Conservation (phyloP, 1,140 invertebrate genomes). For the Amphibalanus amphitrite region DNA sequence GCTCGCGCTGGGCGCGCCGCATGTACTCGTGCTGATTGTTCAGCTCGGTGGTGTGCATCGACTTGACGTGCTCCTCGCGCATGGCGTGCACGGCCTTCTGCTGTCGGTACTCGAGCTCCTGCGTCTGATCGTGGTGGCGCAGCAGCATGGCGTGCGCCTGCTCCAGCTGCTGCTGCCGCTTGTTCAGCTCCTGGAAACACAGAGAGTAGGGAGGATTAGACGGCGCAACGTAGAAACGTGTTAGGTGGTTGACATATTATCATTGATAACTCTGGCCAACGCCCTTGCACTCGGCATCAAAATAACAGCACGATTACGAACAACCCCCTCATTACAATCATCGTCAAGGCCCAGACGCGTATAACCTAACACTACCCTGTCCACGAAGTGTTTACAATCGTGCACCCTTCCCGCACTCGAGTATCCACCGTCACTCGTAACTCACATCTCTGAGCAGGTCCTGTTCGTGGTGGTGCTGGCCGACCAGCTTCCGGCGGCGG, state of each 20-base stretch:
- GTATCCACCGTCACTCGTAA: no score
- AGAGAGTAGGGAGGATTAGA: slow-evolving; percentile 7
- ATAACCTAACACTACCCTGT: no score
- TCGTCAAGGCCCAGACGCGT: no score
- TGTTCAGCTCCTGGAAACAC: slow-evolving; percentile 65
- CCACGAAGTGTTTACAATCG: no score
- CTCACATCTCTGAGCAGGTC: slow-evolving; percentile 71
- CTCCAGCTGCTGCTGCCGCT: slow-evolving; percentile 82
- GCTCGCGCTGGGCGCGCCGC: slow-evolving; percentile 73
- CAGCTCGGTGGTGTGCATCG: slow-evolving; percentile 71
- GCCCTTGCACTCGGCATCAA: no score
- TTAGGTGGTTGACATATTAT: no score
- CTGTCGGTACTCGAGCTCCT: slow-evolving; percentile 87
- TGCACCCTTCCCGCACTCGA: no score
- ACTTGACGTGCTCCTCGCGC: slow-evolving; percentile 63
- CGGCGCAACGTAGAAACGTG: no score
- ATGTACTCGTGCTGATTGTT: slow-evolving; percentile 95
- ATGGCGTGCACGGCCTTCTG: slow-evolving; percentile 83
- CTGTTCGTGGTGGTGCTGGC: slow-evolving; percentile 74
- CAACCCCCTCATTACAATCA: no score
- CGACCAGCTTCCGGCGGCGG: slow-evolving; percentile 69
- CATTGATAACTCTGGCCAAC: no score
- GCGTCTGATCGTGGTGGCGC: slow-evolving; percentile 89
- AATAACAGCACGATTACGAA: no score
- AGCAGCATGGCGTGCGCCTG: slow-evolving; percentile 88